phyloP scores from a whole-genome alignment of 2,888 invertebrate genomes.

The Plutella xylostella region DNA sequence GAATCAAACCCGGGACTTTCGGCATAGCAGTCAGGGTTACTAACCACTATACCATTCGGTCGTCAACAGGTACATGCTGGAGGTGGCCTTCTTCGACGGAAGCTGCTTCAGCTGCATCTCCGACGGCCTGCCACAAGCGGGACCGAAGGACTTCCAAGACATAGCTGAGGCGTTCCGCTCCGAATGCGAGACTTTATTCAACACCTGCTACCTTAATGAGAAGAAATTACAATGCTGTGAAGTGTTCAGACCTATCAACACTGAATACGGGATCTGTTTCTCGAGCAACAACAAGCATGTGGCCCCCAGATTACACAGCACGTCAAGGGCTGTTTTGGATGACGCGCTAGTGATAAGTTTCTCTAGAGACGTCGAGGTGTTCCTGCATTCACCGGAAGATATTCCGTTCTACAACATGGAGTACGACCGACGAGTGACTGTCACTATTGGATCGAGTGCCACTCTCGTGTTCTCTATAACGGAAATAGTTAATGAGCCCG shows the following conservation, averaged over 20 bases:
- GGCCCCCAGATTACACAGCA: conserved; percentile 27
- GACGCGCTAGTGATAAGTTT: conserved; percentile 59
- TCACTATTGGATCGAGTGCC: conserved; percentile 44
- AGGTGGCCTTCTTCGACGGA: conserved; percentile 72
- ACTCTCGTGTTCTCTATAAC: conserved; percentile 56
- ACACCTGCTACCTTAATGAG: conserved; percentile 73
- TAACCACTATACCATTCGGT: too few species aligned
- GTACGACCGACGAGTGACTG: conserved; percentile 49
- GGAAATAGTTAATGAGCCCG: conserved; percentile 71
- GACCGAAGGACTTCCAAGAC: conserved; percentile 48
- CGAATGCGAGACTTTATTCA: conserved; percentile 70
- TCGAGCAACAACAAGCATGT: conserved; percentile 71
- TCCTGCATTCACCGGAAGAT: conserved; percentile 72
- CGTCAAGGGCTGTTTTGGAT: conserved; percentile 42
- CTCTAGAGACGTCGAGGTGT: conserved; percentile 66
- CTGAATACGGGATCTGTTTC: conserved; percentile 78
- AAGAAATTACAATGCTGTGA: conserved; percentile 76
- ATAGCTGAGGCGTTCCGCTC: conserved; percentile 49
- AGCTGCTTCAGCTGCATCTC: conserved; percentile 65
- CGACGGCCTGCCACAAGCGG: conserved; percentile 43
- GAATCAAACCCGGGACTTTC: too few species aligned
- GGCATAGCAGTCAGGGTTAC: too few species aligned
- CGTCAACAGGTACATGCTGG: conserved; percentile 64
- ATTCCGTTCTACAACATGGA: conserved; percentile 72
- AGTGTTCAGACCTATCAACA: conserved; percentile 73